Evolutionary conservation across 2,888 invertebrate genomes (phyloP), one percentile per base, ranked within the genome.

Genomic region (Leucania comma): DNA sequence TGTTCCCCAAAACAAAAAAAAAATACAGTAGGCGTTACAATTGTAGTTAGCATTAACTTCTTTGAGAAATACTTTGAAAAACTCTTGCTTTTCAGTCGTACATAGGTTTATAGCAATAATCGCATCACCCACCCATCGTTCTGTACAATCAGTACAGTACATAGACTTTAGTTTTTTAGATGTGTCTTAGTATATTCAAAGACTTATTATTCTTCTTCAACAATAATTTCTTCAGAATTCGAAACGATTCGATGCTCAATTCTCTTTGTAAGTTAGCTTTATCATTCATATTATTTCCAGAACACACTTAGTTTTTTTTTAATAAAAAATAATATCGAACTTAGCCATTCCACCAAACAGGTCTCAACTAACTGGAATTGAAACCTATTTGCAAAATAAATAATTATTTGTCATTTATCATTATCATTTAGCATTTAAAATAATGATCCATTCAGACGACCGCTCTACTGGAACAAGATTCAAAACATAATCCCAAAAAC

Each of bases 401-500:
- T n/a, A n/a, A n/a, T n/a, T n/a, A n/a, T n/a, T n/a, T n/a, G n/a
- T n/a, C n/a, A n/a, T n/a, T n/a, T n/a, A n/a, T n/a, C n/a, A n/a
- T n/a, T n/a, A n/a, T n/a, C n/a, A n/a, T n/a, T n/a, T n/a, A n/a
- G n/a, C n/a, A n/a, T n/a, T n/a, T n/a, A 61, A 48, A 62, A 22
- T 46, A 2, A 61, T 53, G 51, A 32, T 46, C 29, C 17, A 32
- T 79, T 66, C 61, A 65, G 20, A 60, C 4, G 17, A 58, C 51
- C 32, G 26, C 26, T 50, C n/a, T 38, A 66, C 65, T 75, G 64
- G 63, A 73, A 50, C 62, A 54, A 73, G 46, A 61, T 66, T 62
- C 68, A 75, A 62, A 75, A 72, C 60, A 79, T 72, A 79, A 77
- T 80, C 77, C 63, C 73, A 76, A 85, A 87, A 82, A 66, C 65